A percentile compares a stretch with the other conserved stretches of the same genome.
Evolutionary conservation across 2,113 vertebrate genomes (phyloP).

Genomic region (Periophthalmodon schlosseri): DNA sequence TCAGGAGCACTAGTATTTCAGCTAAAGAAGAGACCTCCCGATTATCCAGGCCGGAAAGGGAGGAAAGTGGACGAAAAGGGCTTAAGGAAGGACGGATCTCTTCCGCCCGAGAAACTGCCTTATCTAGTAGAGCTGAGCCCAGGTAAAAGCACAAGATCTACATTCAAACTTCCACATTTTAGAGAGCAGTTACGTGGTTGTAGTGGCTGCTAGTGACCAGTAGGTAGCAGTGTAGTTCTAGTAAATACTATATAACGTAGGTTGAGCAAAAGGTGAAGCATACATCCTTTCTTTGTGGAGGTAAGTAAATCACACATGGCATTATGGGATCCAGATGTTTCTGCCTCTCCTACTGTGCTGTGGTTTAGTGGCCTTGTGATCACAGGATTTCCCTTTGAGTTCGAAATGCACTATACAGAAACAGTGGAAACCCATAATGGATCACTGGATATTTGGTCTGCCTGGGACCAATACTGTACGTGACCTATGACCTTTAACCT

Average conservation of each 20-base stretch:
- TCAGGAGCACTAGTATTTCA: conserved; percentile 92
- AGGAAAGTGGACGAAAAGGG: conserved; percentile 85
- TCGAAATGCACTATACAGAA: conserved; percentile 3
- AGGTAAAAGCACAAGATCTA: conserved; percentile 32
- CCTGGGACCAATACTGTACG: neutral
- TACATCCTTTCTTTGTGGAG: neutral
- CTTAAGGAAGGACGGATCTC: conserved; percentile 66
- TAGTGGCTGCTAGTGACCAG: conserved; percentile 11
- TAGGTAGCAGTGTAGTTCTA: conserved; percentile 25
- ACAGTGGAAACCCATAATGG: neutral
- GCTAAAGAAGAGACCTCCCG: conserved; percentile 90
- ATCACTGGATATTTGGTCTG: neutral
- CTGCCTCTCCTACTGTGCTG: conserved; percentile 20
- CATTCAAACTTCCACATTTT: neutral
- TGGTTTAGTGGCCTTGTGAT: conserved; percentile 21
- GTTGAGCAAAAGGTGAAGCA: conserved; percentile 12
- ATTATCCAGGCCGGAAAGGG: conserved; percentile 85
- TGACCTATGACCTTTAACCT: conserved; percentile 1
- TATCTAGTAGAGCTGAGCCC: conserved; percentile 95
- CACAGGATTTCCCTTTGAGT: conserved; percentile 17
- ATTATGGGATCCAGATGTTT: conserved; percentile 25
- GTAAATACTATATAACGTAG: neutral
- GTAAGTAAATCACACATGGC: conserved; percentile 32
- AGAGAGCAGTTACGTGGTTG: neutral
- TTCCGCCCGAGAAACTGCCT: conserved; percentile 92